Conservation (phyloP, 2,797 vertebrate genomes). For the Danio tinwini region DNA sequence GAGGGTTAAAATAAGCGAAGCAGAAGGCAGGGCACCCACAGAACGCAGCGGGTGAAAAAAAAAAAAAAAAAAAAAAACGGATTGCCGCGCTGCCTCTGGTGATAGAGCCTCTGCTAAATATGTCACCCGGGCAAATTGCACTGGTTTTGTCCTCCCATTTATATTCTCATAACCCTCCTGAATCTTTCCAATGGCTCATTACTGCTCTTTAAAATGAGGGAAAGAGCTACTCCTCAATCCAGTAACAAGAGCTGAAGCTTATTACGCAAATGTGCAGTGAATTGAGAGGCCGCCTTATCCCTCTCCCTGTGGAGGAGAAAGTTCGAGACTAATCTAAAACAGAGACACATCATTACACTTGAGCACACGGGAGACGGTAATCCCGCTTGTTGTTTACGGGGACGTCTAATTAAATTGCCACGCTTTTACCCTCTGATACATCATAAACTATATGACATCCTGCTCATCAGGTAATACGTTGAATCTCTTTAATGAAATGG, state of each 20-base stretch:
- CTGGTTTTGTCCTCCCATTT: slow-evolving; percentile 72
- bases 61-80: slow-evolving; percentile 60
- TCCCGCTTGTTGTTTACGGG: slow-evolving; percentile 65
- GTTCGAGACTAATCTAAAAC: slow-evolving; percentile 71
- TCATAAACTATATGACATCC: slow-evolving; percentile 51
- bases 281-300: slow-evolving; percentile 68
- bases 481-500: slow-evolving; percentile 3
- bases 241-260: slow-evolving; percentile 76
- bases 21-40: slow-evolving; percentile 55
- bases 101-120: slow-evolving; percentile 66
- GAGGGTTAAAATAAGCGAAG: slow-evolving; percentile 48
- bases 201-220: slow-evolving; percentile 71
- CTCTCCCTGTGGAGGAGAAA: slow-evolving; percentile 60
- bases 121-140: slow-evolving; percentile 73
- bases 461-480: slow-evolving; percentile 42
- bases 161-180: slow-evolving; percentile 76
- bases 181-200: slow-evolving; percentile 82
- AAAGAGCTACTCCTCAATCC: slow-evolving; percentile 66
- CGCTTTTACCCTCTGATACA: slow-evolving; percentile 60
- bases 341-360: slow-evolving; percentile 77
- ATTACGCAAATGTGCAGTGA: slow-evolving; percentile 74
- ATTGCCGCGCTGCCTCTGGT: slow-evolving; percentile 51
- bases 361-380: slow-evolving; percentile 71
- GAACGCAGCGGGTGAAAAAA: slow-evolving; percentile 63
- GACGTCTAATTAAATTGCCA: slow-evolving; percentile 70